These are phyloP conservation scores for Celastrina argiolus DNA, from an alignment of 2,888 invertebrate genomes.

Conservation along the genomic window DNA sequence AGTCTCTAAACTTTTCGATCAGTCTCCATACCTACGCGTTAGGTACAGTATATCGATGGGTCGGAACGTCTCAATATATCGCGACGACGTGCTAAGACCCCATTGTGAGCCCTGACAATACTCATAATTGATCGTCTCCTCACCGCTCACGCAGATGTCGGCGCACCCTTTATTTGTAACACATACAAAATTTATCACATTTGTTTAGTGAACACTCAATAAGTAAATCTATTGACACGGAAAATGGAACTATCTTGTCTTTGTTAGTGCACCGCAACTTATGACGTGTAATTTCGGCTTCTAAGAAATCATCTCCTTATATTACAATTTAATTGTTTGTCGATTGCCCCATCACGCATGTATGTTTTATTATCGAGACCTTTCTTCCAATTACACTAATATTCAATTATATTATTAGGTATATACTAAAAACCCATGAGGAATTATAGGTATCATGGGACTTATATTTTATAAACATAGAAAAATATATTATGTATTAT, in stretches of 20 bases:
- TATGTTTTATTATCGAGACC: too few species aligned
- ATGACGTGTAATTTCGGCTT: constrained; percentile 39
- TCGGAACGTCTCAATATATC: constrained; percentile 51
- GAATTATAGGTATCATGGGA: too few species aligned
- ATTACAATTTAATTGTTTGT: neutral
- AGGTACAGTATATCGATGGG: constrained; percentile 11
- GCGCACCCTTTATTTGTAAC: constrained; percentile 55
- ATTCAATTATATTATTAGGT: too few species aligned
- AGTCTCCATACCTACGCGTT: neutral
- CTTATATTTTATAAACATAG: too few species aligned
- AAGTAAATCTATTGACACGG: constrained; percentile 56
- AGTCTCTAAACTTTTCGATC: neutral
- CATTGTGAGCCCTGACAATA: constrained; percentile 62
- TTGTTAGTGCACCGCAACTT: constrained; percentile 33
- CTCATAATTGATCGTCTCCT: constrained; percentile 68
- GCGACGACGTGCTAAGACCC: constrained; percentile 55
- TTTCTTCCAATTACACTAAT: too few species aligned
- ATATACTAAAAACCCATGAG: too few species aligned
- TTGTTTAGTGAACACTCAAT: constrained; percentile 53
- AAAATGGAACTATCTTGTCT: constrained; percentile 41
- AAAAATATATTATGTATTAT: too few species aligned
- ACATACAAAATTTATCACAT: constrained; percentile 52
- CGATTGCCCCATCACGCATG: neutral
- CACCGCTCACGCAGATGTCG: constrained; percentile 58
- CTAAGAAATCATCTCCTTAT: constrained; percentile 31